Evolutionary conservation across 2,113 vertebrate genomes (phyloP), one percentile per base, ranked within the genome.

Genomic region (Tachysurus fulvidraco): DNA sequence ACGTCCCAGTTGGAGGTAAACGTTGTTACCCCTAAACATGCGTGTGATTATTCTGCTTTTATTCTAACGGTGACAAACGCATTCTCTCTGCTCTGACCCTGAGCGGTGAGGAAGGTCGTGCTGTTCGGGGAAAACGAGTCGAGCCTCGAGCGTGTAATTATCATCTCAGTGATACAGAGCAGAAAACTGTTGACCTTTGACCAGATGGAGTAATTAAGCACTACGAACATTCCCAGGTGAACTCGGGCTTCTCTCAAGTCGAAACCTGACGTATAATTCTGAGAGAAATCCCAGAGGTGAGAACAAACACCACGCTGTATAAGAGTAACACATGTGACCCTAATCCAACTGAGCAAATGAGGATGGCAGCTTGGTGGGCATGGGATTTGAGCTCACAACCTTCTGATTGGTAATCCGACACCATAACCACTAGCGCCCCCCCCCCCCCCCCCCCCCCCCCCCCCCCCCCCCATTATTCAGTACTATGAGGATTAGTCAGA

Each of bases 151-250:
- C 50, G n/a, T 36, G 62, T 69, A 83, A 64, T 73, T 83, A 80
- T 17, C 57, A 81, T 84, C 65, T 74, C 73, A 64, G 67, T 36
- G 69, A 83, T 60, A 44, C 60, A 81, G 55, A 57, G 55, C 54
- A 84, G 81, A 83, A 83, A 80, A 84, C 41, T 6, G 62, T 19
- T 83, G 73, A 55, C 46, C 71, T 80, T 64, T 86, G 88, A 64
- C 80, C 25, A 17, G 21, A 60, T 60, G n/a, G 28, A 57, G 52
- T 64, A 86, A 88, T 88, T 83, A 83, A 74, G 44, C 16, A 54
- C n/a, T 50, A 7, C 13, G 17, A 85, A 65, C 23, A 23, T 69
- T 69, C 52, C 54, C 44, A 69, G 62, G 50, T 52, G n/a, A 69
- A 54, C 85, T 30, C 2, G 12, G 73, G 13, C 44, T 36, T 13